Evolutionary conservation across 2,113 vertebrate genomes (phyloP).

Genomic region (Arvicanthis niloticus): DNA sequence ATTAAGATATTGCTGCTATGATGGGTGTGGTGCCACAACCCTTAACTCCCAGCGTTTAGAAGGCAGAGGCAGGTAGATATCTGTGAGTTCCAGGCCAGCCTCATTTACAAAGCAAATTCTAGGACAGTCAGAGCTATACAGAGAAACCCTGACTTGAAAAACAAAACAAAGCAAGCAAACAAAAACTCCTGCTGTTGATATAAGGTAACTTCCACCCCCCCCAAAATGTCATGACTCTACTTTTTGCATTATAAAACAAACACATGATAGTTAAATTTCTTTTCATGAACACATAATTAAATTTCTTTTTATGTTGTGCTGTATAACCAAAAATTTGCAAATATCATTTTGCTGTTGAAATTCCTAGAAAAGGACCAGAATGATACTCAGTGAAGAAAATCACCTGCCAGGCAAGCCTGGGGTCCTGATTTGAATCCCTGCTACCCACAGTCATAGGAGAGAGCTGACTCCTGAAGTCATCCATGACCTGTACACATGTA

Average conservation of each 20-base stretch:
- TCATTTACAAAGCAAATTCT: background rate
- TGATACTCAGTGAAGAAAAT: too few relatives aligned
- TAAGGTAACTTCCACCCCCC: background rate
- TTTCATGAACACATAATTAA: background rate
- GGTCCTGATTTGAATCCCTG: background rate
- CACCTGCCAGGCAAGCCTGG: too few relatives aligned
- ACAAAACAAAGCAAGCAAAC: background rate
- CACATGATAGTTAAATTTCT: background rate
- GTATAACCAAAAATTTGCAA: background rate
- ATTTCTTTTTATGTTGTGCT: background rate
- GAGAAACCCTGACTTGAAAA: background rate
- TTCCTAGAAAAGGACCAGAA: background rate
- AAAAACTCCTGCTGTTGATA: background rate
- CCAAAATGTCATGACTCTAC: background rate
- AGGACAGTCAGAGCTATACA: background rate
- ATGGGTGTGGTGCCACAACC: background rate
- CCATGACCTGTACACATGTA: background rate
- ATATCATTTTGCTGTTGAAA: background rate
- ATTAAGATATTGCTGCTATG: background rate
- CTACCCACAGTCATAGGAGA: background rate
- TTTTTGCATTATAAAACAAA: conserved; percentile 28
- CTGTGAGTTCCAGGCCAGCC: background rate
- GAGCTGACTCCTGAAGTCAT: background rate
- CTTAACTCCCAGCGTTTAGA: background rate
- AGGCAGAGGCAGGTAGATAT: background rate